Evolutionary conservation across 2,113 vertebrate species (phyloP).

Genomic region (Cottus gobio): DNA sequence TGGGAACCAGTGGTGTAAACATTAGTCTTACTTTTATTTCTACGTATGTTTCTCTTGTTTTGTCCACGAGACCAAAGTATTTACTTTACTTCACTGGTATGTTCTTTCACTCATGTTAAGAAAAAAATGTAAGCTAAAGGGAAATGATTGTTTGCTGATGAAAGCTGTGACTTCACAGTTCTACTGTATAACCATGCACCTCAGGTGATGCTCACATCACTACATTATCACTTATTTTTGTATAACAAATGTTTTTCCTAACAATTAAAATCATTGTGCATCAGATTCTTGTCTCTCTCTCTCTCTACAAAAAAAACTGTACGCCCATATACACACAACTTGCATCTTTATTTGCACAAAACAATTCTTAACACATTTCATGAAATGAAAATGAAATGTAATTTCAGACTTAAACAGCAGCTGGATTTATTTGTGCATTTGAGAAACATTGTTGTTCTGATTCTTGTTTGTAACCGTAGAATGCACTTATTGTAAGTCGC

Average conservation of each 20-base stretch:
- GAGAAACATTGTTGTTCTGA: no score
- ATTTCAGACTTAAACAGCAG: background rate
- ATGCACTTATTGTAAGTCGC: no score
- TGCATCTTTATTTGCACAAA: slow-evolving; percentile 5
- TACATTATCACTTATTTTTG: background rate
- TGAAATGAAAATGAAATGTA: no score
- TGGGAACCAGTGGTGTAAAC: background rate
- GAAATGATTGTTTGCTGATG: background rate
- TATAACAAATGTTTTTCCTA: background rate
- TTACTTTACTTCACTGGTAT: background rate
- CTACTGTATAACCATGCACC: background rate
- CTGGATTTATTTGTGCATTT: background rate
- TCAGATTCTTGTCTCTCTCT: background rate
- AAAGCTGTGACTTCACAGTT: background rate
- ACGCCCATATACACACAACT: background rate
- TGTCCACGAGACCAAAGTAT: background rate
- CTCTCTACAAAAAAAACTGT: background rate
- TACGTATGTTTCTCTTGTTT: background rate
- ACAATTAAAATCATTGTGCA: slow-evolving; percentile 1
- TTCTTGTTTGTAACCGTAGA: no score
- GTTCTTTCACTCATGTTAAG: background rate
- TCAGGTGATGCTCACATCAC: background rate
- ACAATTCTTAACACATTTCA: background rate
- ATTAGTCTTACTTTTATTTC: background rate
- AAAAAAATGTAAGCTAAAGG: background rate